A percentile compares a stretch with the other conserved stretches of the same genome.
These are phyloP conservation scores for Entelurus aequoreus DNA, from an alignment of 2,113 vertebrate genomes.

Conservation along the genomic window DNA sequence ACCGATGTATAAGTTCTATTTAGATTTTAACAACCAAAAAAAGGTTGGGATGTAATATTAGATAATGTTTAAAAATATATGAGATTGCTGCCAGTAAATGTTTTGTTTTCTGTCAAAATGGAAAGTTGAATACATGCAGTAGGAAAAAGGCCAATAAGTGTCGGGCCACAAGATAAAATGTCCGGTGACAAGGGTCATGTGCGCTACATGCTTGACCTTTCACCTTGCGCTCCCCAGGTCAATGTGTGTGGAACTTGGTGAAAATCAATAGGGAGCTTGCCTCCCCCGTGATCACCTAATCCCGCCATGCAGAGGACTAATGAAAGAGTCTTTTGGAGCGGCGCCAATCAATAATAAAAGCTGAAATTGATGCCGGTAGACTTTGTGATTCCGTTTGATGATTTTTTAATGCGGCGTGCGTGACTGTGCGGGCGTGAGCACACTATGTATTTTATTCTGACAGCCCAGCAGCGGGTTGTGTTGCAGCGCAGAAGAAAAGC, in stretches of 20 bases:
- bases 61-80: too few species aligned
- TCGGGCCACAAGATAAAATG: too few species aligned
- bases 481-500: slow-evolving; percentile 34
- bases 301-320: not conserved
- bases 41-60: too few species aligned
- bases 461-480: slow-evolving; percentile 20
- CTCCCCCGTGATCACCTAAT: not conserved
- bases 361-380: slow-evolving; percentile 17
- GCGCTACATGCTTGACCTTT: too few species aligned
- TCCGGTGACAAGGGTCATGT: too few species aligned
- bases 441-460: slow-evolving; percentile 21
- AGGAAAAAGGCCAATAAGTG: too few species aligned
- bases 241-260: not conserved
- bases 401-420: slow-evolving; percentile 22
- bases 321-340: not conserved
- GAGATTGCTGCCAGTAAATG: too few species aligned
- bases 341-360: slow-evolving; percentile 18
- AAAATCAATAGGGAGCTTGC: not conserved
- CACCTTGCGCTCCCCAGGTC: too few species aligned
- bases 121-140: too few species aligned
- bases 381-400: slow-evolving; percentile 14
- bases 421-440: slow-evolving; percentile 23
- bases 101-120: too few species aligned
- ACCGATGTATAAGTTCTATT: too few species aligned
- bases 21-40: too few species aligned